Evolutionary conservation across 1,140 invertebrate species (phyloP), one percentile per base, ranked within the genome.

Genomic region (Panulirus ornatus): DNA sequence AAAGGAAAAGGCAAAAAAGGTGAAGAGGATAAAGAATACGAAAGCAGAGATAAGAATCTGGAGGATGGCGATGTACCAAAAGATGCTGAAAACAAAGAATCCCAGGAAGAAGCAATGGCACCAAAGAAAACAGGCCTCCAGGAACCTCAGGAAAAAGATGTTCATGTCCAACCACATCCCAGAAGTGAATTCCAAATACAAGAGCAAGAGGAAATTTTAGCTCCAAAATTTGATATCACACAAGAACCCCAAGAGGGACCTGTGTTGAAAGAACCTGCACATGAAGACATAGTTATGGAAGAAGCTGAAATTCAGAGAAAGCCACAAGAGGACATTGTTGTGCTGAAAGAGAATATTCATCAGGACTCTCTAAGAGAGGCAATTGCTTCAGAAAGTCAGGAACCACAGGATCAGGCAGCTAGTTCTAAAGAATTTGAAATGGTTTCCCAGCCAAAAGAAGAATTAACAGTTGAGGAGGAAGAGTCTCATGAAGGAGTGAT

Each of bases 351-450:
- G 30, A 42, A 73, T 34, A 63, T 44, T 27, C 40, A 11, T 16
- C 42, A 9, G 30, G 83, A 47, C 30, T 42, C 70, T 34, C 51
- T 34, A n/a, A n/a, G n/a, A 27, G 22, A 34, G 51, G 78, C 36
- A 58, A 58, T 16, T 30, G 78, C 42, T 34, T 30, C 51, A 27
- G 78, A 16, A 36, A 51, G 16, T 5, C 36, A 40, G 36, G 78
- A 81, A 42, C 19, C 54, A 44, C 40, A 27, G 0, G 51, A 36
- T 81, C 78, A 36, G 5, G 19, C 47, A 54, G 22, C 14, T 1
- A 42, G 19, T 85, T 79, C 51, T 16, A 88, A 79, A 70, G 85
- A 88, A 27, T 85, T 75, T 85, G 83, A 85, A 42, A 44, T 85
- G 9, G 30, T 85, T 85, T 22, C 66, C 30, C 66, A 44, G 9